Base-by-base conservation (phyloP, 2,113 vertebrate species). In the Ochotona princeps region DNA sequence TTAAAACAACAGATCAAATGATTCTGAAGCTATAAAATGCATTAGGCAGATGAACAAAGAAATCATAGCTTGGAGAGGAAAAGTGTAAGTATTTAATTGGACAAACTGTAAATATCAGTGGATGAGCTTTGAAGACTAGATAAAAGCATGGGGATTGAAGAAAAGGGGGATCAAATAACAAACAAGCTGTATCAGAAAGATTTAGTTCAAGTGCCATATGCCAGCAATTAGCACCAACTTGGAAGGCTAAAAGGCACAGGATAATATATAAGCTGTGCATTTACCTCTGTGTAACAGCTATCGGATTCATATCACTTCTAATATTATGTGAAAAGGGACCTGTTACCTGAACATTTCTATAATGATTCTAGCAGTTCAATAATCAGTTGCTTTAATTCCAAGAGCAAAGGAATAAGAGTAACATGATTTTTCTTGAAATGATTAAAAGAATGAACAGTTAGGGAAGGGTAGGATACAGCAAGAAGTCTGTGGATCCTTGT, bases 1-100 rank as follows among this genome's bases (percentile, higher is more conserved):
- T 57, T 57, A 14, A 57, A 57, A 57, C 38, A 70, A 57, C 72
- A 76, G 11, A 15, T 30, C 3, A 73, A 83, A 35, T 75, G 66
- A 28, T 85, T 85, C 92, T 44, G 23, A 79, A 65, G 15, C 7
- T 91, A 91, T 93, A 32, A 63, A 60, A 63, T 78, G 35, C 44
- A 8, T 66, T 69, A 69, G 75, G 4, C 7, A 93, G n/a, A 73
- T 28, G 0, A 7, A 7, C 49, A 2, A 75, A 73, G 25, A 74
- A 82, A 18, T 32, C n/a, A 76, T 18, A 95, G 23, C 1, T n/a
- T n/a, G 74, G 7, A 5, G 9, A 70, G 83, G n/a, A 74, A 79
- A 96, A 81, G 0, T 35, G 15, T 65, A 66, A 28, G 2, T 72
- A 57, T 74, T 38, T 0, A 3, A 32, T 17, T 61, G 49, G 51